Evolutionary conservation across 2,888 invertebrate species (phyloP).

Genomic region (Stenodera caucasica): DNA sequence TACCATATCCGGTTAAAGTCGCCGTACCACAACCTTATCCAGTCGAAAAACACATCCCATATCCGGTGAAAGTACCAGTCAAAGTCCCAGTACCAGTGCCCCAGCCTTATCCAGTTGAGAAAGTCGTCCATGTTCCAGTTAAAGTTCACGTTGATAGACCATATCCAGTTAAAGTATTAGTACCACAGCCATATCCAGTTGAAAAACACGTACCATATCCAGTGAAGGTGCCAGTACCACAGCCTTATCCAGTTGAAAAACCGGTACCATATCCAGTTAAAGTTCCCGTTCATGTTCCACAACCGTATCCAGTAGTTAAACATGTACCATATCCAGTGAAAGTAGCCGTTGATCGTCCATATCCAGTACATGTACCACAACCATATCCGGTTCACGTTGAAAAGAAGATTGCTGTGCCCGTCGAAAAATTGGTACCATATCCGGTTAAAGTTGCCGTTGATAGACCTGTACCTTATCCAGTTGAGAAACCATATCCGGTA

Average conservation of each 20-base stretch:
- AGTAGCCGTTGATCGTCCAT: constrained; percentile 69
- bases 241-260: constrained; percentile 78
- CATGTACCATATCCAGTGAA: constrained; percentile 73
- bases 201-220: constrained; percentile 75
- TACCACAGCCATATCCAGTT: constrained; percentile 79
- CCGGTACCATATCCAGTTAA: constrained; percentile 74
- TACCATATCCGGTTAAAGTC: constrained; percentile 66
- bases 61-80: constrained; percentile 74
- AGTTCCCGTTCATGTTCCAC: constrained; percentile 75
- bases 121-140: constrained; percentile 70
- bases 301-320: constrained; percentile 71
- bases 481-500: constrained; percentile 54
- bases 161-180: constrained; percentile 76
- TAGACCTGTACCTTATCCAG: constrained; percentile 60
- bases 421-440: constrained; percentile 68
- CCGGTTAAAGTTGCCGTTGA: constrained; percentile 64
- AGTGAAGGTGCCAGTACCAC: constrained; percentile 74
- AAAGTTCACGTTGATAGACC: constrained; percentile 75
- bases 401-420: constrained; percentile 70
- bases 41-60: constrained; percentile 72
- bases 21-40: constrained; percentile 68
- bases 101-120: constrained; percentile 78
- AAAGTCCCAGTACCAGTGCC: constrained; percentile 79
- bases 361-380: constrained; percentile 69
- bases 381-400: constrained; percentile 70